Evolutionary conservation across 1,140 invertebrate species (phyloP).

Genomic region (Aphaenogaster floridana): DNA sequence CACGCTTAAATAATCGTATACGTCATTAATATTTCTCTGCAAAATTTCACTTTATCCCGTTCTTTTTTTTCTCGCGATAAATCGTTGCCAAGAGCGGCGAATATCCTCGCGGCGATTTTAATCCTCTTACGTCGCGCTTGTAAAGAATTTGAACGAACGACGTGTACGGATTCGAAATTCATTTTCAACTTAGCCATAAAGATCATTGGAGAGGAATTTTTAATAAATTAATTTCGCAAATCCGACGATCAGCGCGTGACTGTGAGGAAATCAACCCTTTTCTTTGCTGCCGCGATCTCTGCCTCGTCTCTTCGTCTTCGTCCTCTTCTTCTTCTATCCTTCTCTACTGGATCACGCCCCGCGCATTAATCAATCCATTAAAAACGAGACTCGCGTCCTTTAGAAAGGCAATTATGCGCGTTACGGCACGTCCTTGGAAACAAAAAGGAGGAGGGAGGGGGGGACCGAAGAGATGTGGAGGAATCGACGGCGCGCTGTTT

Average conservation of each 20-base stretch:
- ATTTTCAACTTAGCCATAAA: not conserved
- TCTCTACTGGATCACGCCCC: conserved; percentile 6
- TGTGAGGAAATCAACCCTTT: conserved; percentile 9
- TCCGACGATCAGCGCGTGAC: not conserved
- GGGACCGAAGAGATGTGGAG: not conserved
- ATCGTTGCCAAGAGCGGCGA: not conserved
- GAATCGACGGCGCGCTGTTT: conserved; percentile 57
- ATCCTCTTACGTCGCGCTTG: conserved; percentile 4
- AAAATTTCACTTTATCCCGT: conserved; percentile 43
- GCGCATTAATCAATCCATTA: conserved; percentile 31
- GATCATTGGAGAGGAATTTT: not conserved
- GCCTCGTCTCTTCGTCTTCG: conserved; percentile 10
- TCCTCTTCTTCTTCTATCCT: not conserved
- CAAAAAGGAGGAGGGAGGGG: not conserved
- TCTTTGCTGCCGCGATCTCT: conserved; percentile 48
- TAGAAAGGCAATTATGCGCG: conserved; percentile 35
- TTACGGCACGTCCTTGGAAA: conserved; percentile 22
- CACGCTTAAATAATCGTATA: not conserved
- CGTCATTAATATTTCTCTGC: not conserved
- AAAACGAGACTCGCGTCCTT: conserved; percentile 40
- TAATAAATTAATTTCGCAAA: not conserved
- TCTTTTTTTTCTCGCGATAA: not conserved
- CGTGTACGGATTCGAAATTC: not conserved
- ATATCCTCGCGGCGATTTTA: conserved; percentile 15
- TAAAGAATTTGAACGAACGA: not conserved